These are phyloP conservation scores for Euzophera pinguis DNA, from an alignment of 2,888 invertebrate genomes.

Conservation along the genomic window DNA sequence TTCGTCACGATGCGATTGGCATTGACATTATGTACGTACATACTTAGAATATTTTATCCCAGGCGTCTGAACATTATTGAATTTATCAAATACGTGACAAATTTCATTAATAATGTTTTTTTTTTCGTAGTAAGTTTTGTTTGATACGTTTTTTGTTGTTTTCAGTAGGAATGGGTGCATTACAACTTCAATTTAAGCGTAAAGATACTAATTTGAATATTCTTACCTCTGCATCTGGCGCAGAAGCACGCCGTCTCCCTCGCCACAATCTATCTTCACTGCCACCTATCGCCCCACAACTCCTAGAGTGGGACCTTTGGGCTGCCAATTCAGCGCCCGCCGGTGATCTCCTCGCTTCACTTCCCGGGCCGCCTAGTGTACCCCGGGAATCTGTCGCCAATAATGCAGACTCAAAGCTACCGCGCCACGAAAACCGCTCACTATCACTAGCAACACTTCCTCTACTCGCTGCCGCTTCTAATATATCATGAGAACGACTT, in stretches of 20 bases:
- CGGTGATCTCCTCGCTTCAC: conserved; percentile 88
- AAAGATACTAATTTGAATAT: not conserved
- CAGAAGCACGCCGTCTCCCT: conserved; percentile 67
- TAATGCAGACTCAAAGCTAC: conserved; percentile 94
- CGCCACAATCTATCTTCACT: conserved; percentile 79
- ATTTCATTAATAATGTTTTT: not conserved
- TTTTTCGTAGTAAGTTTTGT: not conserved
- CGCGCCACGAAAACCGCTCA: conserved; percentile 94
- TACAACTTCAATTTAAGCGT: no score
- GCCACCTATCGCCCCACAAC: conserved; percentile 92
- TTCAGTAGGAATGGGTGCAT: no score
- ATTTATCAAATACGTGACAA: not conserved
- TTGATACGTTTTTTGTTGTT: not conserved
- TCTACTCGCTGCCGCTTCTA: conserved; percentile 80
- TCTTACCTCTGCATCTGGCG: conserved; percentile 73
- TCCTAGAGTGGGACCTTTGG: conserved; percentile 88
- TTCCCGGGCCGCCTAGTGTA: conserved; percentile 86
- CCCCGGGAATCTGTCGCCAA: conserved; percentile 92
- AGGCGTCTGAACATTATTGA: not conserved
- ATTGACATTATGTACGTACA: conserved; percentile 8
- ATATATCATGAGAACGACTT: conserved; percentile 90
- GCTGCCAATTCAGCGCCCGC: conserved; percentile 91
- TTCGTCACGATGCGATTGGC: conserved; percentile 8
- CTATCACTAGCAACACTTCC: conserved; percentile 90
- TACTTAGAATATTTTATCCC: conserved; percentile 3